Percentiles rank a stretch among this genome's conserved stretches.
Conservation (phyloP, 2,113 vertebrate species). For the Peromyscus leucopus region DNA sequence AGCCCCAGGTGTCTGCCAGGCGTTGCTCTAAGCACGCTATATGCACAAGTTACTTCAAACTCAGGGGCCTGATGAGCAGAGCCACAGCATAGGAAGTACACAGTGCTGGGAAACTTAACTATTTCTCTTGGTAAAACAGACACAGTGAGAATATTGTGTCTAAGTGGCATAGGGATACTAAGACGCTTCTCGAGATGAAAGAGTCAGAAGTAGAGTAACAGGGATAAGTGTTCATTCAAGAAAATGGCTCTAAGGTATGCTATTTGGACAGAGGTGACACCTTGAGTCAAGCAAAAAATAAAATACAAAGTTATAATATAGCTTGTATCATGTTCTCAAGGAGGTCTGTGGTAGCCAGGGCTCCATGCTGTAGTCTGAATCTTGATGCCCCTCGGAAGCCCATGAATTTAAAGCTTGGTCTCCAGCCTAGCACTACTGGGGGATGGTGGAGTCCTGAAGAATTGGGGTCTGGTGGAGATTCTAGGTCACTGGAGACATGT, state of each 20-base stretch:
- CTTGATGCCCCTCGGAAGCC: neutral
- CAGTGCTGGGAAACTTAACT: neutral
- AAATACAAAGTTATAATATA: neutral
- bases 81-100: rapidly evolving
- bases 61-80: neutral
- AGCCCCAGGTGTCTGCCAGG: neutral
- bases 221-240: neutral
- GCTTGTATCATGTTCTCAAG: neutral
- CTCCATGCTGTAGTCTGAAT: neutral
- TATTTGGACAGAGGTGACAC: neutral
- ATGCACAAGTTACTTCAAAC: neutral
- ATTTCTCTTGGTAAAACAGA: neutral
- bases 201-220: neutral
- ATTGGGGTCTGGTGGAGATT: neutral
- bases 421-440: neutral
- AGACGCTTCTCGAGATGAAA: neutral
- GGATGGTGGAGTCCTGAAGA: neutral
- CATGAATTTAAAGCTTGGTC: neutral
- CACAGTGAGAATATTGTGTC: neutral
- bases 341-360: neutral
- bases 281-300: neutral
- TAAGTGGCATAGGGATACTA: neutral
- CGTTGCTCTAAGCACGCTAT: no score
- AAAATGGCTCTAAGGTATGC: neutral
- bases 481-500: neutral